Base-by-base conservation (phyloP, 2,113 vertebrate species). In the Aythya baeri region DNA sequence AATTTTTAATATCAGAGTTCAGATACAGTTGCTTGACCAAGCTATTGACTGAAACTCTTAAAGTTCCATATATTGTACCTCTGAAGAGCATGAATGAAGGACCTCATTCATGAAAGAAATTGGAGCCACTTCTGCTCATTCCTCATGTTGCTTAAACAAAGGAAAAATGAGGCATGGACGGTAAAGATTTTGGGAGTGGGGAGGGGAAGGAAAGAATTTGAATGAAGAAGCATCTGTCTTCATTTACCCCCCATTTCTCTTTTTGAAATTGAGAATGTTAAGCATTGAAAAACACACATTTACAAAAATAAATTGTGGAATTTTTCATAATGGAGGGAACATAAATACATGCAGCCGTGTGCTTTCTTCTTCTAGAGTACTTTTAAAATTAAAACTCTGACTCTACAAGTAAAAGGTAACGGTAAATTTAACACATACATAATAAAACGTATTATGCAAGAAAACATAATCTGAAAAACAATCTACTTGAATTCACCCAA, bases 11-110 rank as follows among this genome's bases (percentile, higher is more conserved):
- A 82, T 68, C 32, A 26, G 52, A 49, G 43, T 86, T 86, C 86
- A 68, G 86, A 75, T 91, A 73, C 73, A 71, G 38, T 91, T 94
- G 84, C 81, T 92, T 87, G 95, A 89, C 66, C 70, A 91, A 74
- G 70, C 84, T 82, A 93, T 91, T 91, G 93, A 82, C 46, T 85
- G 83, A 79, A 95, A 84, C 83, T 62, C 88, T 68, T 25, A 5
- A 79, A 86, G 54, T 93, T 92, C 58, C 3, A 0, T 75, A 7
- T 92, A 46, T 65, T 84, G 21, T 79, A 61, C 26, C 14, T 17
- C 36, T 54, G 66, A 78, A 93, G 83, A 82, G 34, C 22, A 83
- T 61, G 65, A 94, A 90, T 90, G 86, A 93, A 92, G 52, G 70
- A 81, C 32, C 43, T 93, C 57, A 81, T 88, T 95, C 59, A 83